phyloP scores from a whole-genome alignment of 2,888 invertebrate genomes.

The Limnephilus auricula region DNA sequence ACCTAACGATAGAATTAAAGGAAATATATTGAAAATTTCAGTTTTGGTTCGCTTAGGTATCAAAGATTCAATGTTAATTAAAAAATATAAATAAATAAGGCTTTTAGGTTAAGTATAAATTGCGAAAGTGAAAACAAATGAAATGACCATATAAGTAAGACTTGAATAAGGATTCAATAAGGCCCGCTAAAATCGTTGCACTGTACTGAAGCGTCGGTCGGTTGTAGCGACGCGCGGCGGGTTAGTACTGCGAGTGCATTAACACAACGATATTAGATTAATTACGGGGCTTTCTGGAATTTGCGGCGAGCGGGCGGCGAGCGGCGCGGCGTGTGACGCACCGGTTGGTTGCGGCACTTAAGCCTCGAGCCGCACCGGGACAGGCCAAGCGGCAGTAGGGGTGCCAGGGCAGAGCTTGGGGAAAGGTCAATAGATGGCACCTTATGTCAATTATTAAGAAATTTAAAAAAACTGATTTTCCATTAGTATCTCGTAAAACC shows the following conservation, averaged over 20 bases:
- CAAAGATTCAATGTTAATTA: no score
- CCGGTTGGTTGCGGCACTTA: conserved; percentile 45
- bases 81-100: no score
- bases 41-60: no score
- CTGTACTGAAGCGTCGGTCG: background rate
- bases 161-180: background rate
- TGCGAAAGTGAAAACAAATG: background rate
- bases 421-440: background rate
- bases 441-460: background rate
- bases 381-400: background rate
- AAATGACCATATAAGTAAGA: background rate
- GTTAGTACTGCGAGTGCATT: conserved; percentile 63
- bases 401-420: background rate
- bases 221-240: conserved; percentile 49
- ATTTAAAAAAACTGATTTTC: no score
- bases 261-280: conserved; percentile 64
- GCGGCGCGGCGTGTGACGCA: conserved; percentile 25
- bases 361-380: background rate
- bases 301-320: conserved; percentile 10
- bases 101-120: background rate
- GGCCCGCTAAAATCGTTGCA: background rate
- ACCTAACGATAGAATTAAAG: no score
- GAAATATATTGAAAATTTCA: no score
- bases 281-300: conserved; percentile 56
- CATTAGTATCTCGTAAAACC: no score